These are phyloP conservation scores for Cyprinodon variegatus DNA, from an alignment of 2,113 vertebrate genomes.

Conservation along the genomic window DNA sequence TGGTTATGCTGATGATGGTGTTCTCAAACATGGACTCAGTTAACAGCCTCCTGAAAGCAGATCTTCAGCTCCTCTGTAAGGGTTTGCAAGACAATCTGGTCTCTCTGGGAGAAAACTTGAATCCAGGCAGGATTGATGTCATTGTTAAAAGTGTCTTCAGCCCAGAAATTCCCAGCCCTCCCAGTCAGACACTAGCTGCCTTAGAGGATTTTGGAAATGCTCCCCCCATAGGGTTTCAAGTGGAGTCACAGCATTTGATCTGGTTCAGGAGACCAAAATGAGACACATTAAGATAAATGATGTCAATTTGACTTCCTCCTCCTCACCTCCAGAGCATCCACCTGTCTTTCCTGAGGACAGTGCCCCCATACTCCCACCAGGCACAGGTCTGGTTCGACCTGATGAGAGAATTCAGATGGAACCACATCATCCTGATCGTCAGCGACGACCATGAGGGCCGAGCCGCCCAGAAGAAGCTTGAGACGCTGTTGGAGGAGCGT, in stretches of 20 bases:
- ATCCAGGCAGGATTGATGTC: conserved; percentile 35
- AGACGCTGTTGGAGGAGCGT: conserved; percentile 95
- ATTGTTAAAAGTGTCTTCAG: conserved; percentile 4
- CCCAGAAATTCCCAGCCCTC: conserved; percentile 12
- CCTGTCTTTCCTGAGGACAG: conserved; percentile 95
- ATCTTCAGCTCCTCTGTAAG: too few relatives aligned
- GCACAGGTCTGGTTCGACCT: conserved; percentile 98
- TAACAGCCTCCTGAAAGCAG: too few relatives aligned
- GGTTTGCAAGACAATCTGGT: too few relatives aligned
- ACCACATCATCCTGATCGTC: conserved; percentile 96
- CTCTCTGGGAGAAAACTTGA: background rate
- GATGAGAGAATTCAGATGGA: conserved; percentile 98
- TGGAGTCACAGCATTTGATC: background rate
- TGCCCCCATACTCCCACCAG: conserved; percentile 98
- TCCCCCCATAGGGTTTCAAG: background rate
- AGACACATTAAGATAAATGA: background rate
- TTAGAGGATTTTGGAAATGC: conserved; percentile 14
- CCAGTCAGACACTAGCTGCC: background rate
- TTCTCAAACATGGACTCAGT: too few relatives aligned
- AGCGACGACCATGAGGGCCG: conserved; percentile 98
- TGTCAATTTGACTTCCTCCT: background rate
- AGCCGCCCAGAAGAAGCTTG: conserved; percentile 95
- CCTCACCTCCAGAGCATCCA: conserved; percentile 91
- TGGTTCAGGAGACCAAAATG: background rate
- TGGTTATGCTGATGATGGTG: too few relatives aligned